Conservation (phyloP, 2,113 vertebrate genomes). For the Aptenodytes patagonicus region DNA sequence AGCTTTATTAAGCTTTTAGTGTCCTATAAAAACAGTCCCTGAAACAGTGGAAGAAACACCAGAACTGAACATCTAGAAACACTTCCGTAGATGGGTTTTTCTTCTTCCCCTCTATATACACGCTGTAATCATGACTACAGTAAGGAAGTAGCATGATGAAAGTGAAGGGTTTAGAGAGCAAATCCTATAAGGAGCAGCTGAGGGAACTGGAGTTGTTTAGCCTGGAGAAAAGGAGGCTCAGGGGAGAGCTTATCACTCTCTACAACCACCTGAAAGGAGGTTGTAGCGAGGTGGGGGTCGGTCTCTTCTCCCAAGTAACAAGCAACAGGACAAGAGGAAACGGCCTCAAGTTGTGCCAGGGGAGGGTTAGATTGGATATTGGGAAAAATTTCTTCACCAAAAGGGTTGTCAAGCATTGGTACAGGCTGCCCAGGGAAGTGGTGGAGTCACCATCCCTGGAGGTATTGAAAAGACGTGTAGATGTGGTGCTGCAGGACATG, state of each 20-base stretch:
- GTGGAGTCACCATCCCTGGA: not conserved
- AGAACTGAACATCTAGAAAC: not conserved
- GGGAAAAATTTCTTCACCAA: not conserved
- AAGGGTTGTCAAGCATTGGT: not conserved
- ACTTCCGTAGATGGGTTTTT: not conserved
- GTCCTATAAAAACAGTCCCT: not conserved
- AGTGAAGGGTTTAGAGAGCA: not conserved
- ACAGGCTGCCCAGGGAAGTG: not conserved
- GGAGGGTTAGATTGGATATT: not conserved
- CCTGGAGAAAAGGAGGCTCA: not conserved
- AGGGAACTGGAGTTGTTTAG: not conserved
- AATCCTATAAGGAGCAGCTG: not conserved
- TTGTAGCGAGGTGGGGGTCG: fast-evolving
- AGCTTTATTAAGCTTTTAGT: not conserved
- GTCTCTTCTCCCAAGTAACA: not conserved
- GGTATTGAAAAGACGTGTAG: not conserved
- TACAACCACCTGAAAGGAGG: not conserved
- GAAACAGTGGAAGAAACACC: not conserved
- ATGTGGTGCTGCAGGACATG: not conserved
- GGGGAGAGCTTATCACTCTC: not conserved
- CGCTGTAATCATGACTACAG: not conserved
- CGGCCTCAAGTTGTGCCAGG: not conserved
- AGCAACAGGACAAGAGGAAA: not conserved
- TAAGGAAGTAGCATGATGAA: not conserved
- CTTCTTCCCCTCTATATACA: not conserved